Conservation (phyloP, 2,797 vertebrate species). For the Siniperca undulata region DNA sequence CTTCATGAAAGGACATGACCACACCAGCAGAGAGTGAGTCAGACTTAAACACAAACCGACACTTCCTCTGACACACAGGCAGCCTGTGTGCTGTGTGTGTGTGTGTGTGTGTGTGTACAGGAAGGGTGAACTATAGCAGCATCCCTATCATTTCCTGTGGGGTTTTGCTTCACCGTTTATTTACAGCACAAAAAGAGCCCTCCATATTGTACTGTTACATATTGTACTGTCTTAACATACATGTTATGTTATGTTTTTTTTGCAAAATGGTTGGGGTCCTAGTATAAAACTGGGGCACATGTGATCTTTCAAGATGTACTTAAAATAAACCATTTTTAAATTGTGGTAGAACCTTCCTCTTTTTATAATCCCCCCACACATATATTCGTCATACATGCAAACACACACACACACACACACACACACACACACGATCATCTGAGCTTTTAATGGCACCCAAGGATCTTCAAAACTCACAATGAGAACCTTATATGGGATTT, state of each 20-base stretch:
- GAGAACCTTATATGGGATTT: neutral
- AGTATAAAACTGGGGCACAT: neutral
- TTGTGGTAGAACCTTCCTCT: neutral
- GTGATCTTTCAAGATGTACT: neutral
- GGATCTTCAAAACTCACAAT: neutral
- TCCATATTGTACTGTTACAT: no score
- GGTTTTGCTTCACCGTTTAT: constrained; percentile 30
- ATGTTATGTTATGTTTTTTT: no score
- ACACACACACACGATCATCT: no score
- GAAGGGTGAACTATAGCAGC: constrained; percentile 51
- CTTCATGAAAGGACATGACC: constrained; percentile 3
- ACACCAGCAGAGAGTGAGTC: constrained; percentile 40
- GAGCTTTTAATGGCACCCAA: neutral
- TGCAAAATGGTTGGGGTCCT: neutral
- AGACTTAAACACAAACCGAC: constrained; percentile 28
- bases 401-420: no score
- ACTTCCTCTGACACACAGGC: constrained; percentile 54
- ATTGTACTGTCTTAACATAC: no score
- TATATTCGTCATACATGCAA: neutral
- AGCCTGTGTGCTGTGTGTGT: constrained; percentile 25
- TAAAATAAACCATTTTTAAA: neutral
- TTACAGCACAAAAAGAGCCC: constrained; percentile 14
- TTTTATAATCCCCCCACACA: neutral
- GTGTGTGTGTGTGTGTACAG: constrained; percentile 14
- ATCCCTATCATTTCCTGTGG: constrained; percentile 64